These are phyloP conservation scores for Ptychodera flava DNA, from an alignment of 35 echinoderm and acorn worm genomes.

Conservation along the genomic window DNA sequence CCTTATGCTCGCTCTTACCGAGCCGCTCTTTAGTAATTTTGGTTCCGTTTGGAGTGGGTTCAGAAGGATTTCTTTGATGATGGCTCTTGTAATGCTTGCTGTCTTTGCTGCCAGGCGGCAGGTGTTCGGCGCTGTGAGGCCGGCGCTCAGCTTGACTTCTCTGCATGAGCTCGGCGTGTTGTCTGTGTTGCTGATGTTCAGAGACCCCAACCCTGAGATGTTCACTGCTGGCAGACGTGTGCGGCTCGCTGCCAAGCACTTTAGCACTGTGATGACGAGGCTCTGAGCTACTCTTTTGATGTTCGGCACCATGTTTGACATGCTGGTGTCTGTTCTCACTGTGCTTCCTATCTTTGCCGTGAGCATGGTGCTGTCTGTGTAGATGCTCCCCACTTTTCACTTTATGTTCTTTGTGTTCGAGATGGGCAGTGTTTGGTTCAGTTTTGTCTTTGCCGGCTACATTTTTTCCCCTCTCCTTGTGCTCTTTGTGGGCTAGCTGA, in stretches of 20 bases:
- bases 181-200: neutral
- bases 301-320: neutral
- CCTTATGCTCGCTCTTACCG: neutral
- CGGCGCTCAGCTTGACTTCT: neutral
- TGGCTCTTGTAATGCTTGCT: neutral
- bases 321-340: neutral
- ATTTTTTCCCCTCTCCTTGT: neutral
- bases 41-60: neutral
- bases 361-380: neutral
- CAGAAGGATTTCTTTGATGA: neutral
- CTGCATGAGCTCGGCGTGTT: neutral
- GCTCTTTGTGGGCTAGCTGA: neutral
- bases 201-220: neutral
- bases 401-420: neutral
- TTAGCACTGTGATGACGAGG: neutral
- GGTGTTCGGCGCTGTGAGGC: too few relatives aligned
- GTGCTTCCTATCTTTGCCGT: neutral
- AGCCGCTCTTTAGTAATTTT: neutral
- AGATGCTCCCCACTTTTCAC: neutral
- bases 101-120: neutral
- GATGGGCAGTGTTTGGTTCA: neutral
- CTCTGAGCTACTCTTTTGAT: neutral
- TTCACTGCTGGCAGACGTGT: neutral
- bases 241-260: neutral
- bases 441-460: neutral